These are phyloP conservation scores for Forbesichthys agassizii DNA, from an alignment of 2,113 vertebrate genomes.

Conservation along the genomic window DNA sequence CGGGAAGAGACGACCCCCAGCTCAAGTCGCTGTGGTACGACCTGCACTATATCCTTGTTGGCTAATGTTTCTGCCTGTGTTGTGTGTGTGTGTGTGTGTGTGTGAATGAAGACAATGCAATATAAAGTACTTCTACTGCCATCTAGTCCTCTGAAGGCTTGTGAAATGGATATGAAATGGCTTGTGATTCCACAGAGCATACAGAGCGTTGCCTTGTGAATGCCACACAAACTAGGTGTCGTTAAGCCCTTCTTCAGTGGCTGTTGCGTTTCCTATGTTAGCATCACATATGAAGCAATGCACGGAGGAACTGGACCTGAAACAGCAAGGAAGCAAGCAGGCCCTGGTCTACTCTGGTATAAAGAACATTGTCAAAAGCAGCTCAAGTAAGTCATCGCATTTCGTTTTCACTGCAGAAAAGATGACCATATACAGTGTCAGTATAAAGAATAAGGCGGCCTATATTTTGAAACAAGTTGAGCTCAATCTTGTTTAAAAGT, in stretches of 20 bases:
- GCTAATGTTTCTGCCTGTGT: not conserved
- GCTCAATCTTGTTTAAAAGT: not conserved
- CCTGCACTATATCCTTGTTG: slow-evolving; percentile 93
- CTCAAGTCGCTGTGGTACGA: slow-evolving; percentile 97
- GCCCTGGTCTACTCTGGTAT: slow-evolving; percentile 92
- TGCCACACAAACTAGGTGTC: not conserved
- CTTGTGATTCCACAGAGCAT: not conserved
- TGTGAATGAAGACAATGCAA: not conserved
- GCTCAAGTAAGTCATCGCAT: slow-evolving; percentile 83
- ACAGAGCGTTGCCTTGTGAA: not conserved
- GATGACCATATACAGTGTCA: not conserved
- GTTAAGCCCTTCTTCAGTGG: not conserved
- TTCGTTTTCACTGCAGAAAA: not conserved
- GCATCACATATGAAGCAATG: slow-evolving; percentile 98
- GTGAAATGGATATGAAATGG: not conserved
- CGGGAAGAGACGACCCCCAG: slow-evolving; percentile 89
- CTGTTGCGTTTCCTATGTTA: slow-evolving; percentile 83
- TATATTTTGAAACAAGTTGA: not conserved
- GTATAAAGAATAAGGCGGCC: no score
- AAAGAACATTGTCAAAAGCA: slow-evolving; percentile 93
- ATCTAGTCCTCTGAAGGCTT: no score
- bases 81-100: no score
- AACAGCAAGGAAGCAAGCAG: slow-evolving; percentile 89
- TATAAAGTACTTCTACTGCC: not conserved
- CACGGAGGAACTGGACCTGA: slow-evolving; percentile 92